Percentiles rank a stretch among this genome's conserved stretches.
Evolutionary conservation across 2,797 vertebrate species (phyloP).

Genomic region (Parambassis ranga): DNA sequence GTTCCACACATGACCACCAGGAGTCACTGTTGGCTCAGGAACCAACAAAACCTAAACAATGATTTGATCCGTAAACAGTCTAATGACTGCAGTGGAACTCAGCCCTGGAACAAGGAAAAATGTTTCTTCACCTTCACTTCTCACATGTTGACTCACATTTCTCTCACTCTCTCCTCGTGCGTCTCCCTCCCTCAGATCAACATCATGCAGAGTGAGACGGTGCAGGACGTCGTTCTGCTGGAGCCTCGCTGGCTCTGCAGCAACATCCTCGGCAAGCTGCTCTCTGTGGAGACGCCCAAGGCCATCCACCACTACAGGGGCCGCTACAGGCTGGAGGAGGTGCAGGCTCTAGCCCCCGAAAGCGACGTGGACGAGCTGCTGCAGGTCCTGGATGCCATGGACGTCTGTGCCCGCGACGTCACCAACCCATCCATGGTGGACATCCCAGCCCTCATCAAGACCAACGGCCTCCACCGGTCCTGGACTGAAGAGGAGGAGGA

Average conservation of each 20-base stretch:
- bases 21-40: background rate
- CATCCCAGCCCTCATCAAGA: constrained; percentile 95
- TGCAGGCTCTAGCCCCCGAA: constrained; percentile 91
- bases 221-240: constrained; percentile 95
- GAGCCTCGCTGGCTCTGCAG: constrained; percentile 97
- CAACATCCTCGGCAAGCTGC: constrained; percentile 88
- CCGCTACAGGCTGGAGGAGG: constrained; percentile 93
- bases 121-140: background rate
- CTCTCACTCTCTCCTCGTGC: background rate
- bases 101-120: background rate
- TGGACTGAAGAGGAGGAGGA: constrained; percentile 93
- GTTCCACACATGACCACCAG: constrained; percentile 10
- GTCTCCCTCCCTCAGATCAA: constrained; percentile 83
- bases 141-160: background rate
- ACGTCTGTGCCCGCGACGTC: constrained; percentile 92
- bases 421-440: constrained; percentile 95
- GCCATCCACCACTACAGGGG: constrained; percentile 98
- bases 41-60: background rate
- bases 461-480: constrained; percentile 91
- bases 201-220: constrained; percentile 98
- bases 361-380: constrained; percentile 95
- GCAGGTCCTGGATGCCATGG: constrained; percentile 97
- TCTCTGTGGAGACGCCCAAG: constrained; percentile 93
- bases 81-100: too few relatives aligned
- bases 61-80: background rate